Conservation (phyloP, 1,140 invertebrate species). For the Elymnias hypermnestra region DNA sequence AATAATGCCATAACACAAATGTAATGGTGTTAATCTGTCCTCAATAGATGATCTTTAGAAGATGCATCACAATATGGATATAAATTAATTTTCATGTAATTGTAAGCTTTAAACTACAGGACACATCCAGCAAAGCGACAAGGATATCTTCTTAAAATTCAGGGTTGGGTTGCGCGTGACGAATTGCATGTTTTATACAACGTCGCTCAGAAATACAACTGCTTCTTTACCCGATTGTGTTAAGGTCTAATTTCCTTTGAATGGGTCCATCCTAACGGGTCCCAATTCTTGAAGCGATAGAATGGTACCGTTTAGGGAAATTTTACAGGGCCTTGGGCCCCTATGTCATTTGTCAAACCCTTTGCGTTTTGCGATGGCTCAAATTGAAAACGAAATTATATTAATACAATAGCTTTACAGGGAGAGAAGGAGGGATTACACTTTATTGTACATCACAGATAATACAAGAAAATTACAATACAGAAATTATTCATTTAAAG, state of each 20-base stretch:
- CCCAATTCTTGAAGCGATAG: constrained; percentile 18
- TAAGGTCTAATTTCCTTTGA: constrained; percentile 8
- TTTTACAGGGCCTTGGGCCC: constrained; percentile 5
- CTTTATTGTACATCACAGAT: no score
- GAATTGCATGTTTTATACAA: constrained; percentile 15
- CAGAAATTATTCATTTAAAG: no score
- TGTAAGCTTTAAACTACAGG: background rate
- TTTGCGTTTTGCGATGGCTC: background rate
- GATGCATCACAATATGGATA: no score
- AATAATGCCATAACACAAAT: no score
- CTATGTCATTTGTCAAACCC: constrained; percentile 2
- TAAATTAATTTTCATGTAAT: no score
- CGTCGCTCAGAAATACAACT: background rate
- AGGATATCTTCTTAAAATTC: constrained; percentile 22
- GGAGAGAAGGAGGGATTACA: no score
- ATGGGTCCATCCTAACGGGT: background rate
- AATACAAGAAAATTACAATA: no score
- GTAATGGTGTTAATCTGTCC: no score
- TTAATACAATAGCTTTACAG: constrained; percentile 1
- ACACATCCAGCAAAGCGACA: constrained; percentile 10
- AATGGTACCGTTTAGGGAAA: constrained; percentile 18
- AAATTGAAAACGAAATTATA: background rate
- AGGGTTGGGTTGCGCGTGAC: constrained; percentile 12
- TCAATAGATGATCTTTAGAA: no score
- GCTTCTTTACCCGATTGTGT: constrained; percentile 3